phyloP scores from a whole-genome alignment of 2,113 vertebrate genomes.

The Meles meles region DNA sequence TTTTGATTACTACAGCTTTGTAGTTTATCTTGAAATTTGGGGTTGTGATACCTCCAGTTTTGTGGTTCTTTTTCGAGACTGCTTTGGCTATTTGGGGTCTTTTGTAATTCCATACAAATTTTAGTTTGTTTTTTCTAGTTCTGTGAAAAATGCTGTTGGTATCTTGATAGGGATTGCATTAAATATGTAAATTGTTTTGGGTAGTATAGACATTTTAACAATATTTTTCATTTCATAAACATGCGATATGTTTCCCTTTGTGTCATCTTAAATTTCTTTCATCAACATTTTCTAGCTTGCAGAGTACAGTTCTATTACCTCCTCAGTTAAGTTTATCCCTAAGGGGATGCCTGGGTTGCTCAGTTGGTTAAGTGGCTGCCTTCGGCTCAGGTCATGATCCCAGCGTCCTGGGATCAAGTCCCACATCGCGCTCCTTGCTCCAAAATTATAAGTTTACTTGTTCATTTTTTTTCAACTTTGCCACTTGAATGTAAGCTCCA shows the following conservation, averaged over 20 bases:
- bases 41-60: too few relatives aligned
- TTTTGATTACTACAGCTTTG: neutral
- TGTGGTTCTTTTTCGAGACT: too few relatives aligned
- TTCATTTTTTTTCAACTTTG: neutral
- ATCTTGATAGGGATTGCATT: too few relatives aligned
- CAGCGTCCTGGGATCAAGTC: too few relatives aligned
- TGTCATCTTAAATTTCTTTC: neutral
- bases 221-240: neutral
- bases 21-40: too few relatives aligned
- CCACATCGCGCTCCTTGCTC: too few relatives aligned
- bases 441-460: neutral
- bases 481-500: neutral
- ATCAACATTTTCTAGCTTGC: neutral
- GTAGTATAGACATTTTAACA: neutral
- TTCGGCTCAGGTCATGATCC: too few relatives aligned
- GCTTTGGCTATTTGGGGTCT: too few relatives aligned
- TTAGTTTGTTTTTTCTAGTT: neutral
- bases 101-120: too few relatives aligned
- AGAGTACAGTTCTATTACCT: neutral
- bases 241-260: neutral
- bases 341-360: too few relatives aligned
- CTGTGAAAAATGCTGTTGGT: neutral
- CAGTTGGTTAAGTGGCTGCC: too few relatives aligned
- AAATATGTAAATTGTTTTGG: too few relatives aligned
- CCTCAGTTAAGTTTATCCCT: neutral